These are phyloP conservation scores for Melitaea cinxia DNA, from an alignment of 1,140 invertebrate species.

Conservation along the genomic window DNA sequence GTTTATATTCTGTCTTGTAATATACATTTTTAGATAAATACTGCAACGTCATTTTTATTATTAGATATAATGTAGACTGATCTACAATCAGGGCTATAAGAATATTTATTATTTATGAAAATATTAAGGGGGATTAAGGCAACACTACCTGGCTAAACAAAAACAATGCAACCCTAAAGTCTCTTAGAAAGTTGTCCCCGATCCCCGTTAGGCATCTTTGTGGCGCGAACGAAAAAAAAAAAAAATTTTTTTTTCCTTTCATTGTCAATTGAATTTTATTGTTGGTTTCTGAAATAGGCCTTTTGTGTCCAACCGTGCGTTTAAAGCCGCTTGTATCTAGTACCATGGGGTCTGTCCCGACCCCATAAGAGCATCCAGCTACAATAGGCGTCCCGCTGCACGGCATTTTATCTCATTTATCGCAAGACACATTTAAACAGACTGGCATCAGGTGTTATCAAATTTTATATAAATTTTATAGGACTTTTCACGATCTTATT, in stretches of 20 bases:
- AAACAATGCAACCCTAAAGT: constrained; percentile 70
- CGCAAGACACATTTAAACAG: constrained; percentile 50
- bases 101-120: neutral
- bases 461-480: constrained; percentile 15
- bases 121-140: constrained; percentile 54
- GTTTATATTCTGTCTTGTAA: neutral
- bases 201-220: constrained; percentile 68
- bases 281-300: constrained; percentile 75
- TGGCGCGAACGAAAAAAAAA: constrained; percentile 46
- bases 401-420: constrained; percentile 70
- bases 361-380: constrained; percentile 61
- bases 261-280: constrained; percentile 81
- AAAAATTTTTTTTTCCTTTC: constrained; percentile 60
- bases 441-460: constrained; percentile 62
- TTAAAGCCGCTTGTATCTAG: constrained; percentile 70
- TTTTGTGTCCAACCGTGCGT: constrained; percentile 77
- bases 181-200: constrained; percentile 67
- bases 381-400: constrained; percentile 69
- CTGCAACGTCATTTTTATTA: no score
- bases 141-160: constrained; percentile 49
- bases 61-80: no score
- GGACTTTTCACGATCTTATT: neutral
- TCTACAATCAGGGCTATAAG: no score
- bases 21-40: neutral
- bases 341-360: constrained; percentile 41